Conservation (phyloP, 1,140 invertebrate genomes). For the Idris sp. region DNA sequence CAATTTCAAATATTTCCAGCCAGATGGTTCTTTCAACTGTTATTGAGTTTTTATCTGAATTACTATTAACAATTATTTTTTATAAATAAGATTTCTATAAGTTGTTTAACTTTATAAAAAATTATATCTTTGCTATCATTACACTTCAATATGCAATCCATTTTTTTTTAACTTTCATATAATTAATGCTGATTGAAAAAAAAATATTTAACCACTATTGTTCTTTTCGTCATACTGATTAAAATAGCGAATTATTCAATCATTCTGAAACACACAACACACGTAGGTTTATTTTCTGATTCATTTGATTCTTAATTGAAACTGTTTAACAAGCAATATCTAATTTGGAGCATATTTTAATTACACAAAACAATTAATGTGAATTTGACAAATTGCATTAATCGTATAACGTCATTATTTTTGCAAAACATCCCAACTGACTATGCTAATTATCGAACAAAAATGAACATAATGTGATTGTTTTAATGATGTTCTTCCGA, state of each 20-base stretch:
- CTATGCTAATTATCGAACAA: conserved; percentile 24
- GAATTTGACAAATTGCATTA: conserved; percentile 28
- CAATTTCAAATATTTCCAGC: background rate
- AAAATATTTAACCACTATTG: too few species aligned
- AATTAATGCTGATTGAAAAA: too few species aligned
- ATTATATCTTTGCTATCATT: too few species aligned
- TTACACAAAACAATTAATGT: conserved; percentile 30
- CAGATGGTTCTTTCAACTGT: too few species aligned
- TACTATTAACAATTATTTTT: too few species aligned
- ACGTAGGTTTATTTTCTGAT: conserved; percentile 68
- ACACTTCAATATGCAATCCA: too few species aligned
- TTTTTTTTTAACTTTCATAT: too few species aligned
- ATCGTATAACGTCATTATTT: conserved; percentile 37
- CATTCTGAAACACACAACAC: conserved; percentile 12
- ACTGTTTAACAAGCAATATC: conserved; percentile 51
- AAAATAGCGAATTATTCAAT: conserved; percentile 44
- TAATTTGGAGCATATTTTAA: conserved; percentile 39
- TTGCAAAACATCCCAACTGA: conserved; percentile 31
- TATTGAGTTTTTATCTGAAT: too few species aligned
- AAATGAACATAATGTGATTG: conserved; percentile 2
- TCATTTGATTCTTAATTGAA: conserved; percentile 70
- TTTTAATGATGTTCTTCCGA: background rate
- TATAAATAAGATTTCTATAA: too few species aligned
- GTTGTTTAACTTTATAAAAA: too few species aligned
- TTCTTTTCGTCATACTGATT: conserved; percentile 22